Evolutionary conservation across 2,888 invertebrate species (phyloP).

Genomic region (Galerucella calmariensis): DNA sequence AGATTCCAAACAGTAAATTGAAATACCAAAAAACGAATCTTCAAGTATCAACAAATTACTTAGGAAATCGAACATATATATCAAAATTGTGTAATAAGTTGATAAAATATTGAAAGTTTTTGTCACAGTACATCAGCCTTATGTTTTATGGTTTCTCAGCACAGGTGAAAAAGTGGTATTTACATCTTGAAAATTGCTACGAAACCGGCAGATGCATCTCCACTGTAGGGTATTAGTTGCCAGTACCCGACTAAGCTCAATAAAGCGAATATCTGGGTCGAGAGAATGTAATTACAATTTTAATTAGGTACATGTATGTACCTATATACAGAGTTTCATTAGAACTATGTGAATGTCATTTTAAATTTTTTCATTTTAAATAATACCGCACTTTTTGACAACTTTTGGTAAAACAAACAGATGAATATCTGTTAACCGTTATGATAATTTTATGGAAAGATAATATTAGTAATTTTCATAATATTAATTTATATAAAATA

Average conservation of each 20-base stretch:
- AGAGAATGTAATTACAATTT: background rate
- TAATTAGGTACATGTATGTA: background rate
- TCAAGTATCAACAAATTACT: background rate
- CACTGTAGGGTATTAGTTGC: constrained; percentile 36
- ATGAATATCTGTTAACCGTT: too few relatives aligned
- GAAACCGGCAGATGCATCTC: constrained; percentile 38
- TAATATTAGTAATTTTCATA: too few relatives aligned
- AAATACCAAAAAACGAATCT: too few relatives aligned
- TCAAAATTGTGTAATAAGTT: background rate
- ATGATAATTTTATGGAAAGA: too few relatives aligned
- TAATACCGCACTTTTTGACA: too few relatives aligned
- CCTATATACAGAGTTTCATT: background rate
- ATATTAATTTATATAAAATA: too few relatives aligned
- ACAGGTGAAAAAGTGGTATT: constrained; percentile 37
- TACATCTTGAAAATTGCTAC: constrained; percentile 40
- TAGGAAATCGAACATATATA: background rate
- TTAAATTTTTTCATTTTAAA: background rate
- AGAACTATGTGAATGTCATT: background rate
- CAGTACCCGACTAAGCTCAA: constrained; percentile 13
- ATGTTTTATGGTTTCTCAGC: constrained; percentile 18
- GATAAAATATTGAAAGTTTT: constrained; percentile 5
- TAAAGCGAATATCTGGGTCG: background rate
- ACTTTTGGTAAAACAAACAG: too few relatives aligned
- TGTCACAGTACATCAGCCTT: constrained; percentile 9
- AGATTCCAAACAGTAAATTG: too few relatives aligned